Percentiles rank a stretch among this genome's conserved stretches.
phyloP scores from a whole-genome alignment of 2,888 invertebrate species.

The Choreutis nemorana region DNA sequence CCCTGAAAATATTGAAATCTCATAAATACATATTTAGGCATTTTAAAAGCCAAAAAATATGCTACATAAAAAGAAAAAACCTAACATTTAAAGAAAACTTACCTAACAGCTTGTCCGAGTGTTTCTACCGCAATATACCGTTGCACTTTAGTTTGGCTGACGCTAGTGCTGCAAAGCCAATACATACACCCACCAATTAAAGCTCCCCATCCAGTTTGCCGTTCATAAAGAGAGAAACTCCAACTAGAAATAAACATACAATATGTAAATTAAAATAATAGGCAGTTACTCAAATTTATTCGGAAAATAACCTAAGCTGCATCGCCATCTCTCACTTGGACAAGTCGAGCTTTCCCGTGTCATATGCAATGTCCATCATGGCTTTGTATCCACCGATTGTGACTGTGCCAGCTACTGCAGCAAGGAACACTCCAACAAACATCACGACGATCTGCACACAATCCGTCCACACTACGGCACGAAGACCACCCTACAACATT shows the following conservation, averaged over 20 bases:
- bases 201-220: slow-evolving; percentile 75
- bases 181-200: slow-evolving; percentile 73
- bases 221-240: slow-evolving; percentile 69
- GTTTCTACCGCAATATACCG: slow-evolving; percentile 72
- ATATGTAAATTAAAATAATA: too few relatives aligned
- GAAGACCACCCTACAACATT: slow-evolving; percentile 64
- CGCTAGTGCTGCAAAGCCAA: slow-evolving; percentile 75
- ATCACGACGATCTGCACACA: slow-evolving; percentile 69
- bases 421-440: slow-evolving; percentile 65
- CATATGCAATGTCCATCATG: slow-evolving; percentile 39
- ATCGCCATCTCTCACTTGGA: slow-evolving; percentile 55
- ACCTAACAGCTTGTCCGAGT: slow-evolving; percentile 66
- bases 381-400: slow-evolving; percentile 47
- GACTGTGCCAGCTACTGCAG: slow-evolving; percentile 57
- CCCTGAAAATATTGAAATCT: slow-evolving; percentile 38
- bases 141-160: slow-evolving; percentile 83
- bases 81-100: too few relatives aligned
- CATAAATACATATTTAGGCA: too few relatives aligned
- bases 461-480: slow-evolving; percentile 72
- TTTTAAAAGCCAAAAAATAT: too few relatives aligned
- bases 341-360: slow-evolving; percentile 56
- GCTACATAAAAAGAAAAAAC: too few relatives aligned
- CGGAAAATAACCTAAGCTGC: not conserved
- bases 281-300: too few relatives aligned
- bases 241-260: slow-evolving; percentile 53